These are phyloP conservation scores for Ammospiza caudacuta DNA, from an alignment of 2,113 vertebrate genomes.

Conservation along the genomic window DNA sequence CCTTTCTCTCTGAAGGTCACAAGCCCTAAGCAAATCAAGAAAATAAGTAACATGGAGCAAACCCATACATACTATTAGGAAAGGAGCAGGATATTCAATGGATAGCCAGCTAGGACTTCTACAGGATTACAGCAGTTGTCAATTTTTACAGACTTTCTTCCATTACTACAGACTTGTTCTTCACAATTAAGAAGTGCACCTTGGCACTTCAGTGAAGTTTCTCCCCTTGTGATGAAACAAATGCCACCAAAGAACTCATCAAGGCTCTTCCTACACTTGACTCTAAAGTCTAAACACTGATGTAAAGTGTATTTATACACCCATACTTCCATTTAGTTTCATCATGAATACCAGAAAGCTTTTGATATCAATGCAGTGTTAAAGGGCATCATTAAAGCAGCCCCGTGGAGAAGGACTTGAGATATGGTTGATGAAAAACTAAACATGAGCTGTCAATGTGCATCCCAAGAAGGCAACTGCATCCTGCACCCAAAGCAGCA, in stretches of 20 bases:
- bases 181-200: background rate
- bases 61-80: background rate
- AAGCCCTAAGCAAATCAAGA: background rate
- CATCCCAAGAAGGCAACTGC: background rate
- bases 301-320: background rate
- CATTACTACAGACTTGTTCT: background rate
- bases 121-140: background rate
- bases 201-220: background rate
- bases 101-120: background rate
- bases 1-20: background rate
- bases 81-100: background rate
- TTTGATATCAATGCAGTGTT: background rate
- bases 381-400: background rate
- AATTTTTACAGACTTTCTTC: background rate
- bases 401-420: background rate
- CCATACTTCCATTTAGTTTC: background rate
- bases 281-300: background rate
- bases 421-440: background rate
- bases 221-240: background rate
- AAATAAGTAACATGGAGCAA: background rate
- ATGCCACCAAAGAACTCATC: background rate
- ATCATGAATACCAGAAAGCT: background rate
- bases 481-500: background rate
- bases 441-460: background rate
- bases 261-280: background rate